Base-by-base conservation (phyloP, 2,888 invertebrate genomes). In the Drosophila nigritarsus region DNA sequence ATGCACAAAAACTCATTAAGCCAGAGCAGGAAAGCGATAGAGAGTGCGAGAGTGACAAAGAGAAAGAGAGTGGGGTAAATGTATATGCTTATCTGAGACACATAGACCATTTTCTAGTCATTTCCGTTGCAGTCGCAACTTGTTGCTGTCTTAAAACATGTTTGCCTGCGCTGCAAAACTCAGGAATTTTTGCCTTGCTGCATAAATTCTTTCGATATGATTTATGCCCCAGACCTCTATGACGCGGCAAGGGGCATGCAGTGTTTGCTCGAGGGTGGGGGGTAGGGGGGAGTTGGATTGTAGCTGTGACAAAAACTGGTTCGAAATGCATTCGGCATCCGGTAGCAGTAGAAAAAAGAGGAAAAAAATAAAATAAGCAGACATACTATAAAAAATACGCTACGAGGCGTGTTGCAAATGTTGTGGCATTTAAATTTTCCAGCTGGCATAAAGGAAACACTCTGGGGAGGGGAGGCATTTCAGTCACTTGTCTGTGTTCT, bases 151-250 rank as follows among this genome's bases (percentile, higher is more conserved):
- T 61, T 50, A 32, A 74, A 84, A 84, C 89, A 73, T 83, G 84
- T 85, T 89, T 77, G 66, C 51, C 51, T 30, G 59, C 9, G 60
- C 51, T 49, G 61, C 56, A 63, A 38, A 64, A 64, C 76, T 64
- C 49, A 60, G 84, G 87, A 85, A 89, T 89, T 89, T 82, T 83
- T 79, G 82, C 87, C 84, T 83, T 66, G 73, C 89, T 75, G 82
- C 84, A 89, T 84, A 89, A 84, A 87, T 85, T 85, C 84, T 89
- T 89, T 66, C 65, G 70, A 84, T 84, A 87, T 85, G 85, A 89
- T 85, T 87, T 89, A 89, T 89, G 61, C 70, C 66, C 38, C 24
- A 49, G 27, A 67, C 53, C 65, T 15, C 11, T 30, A 6, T n/a
- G 45, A 45, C 24, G 24, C 24, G n/a, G 20, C 1, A 15, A 50